Base-by-base conservation (phyloP, 2,113 vertebrate genomes). In the Fregetta grallaria region DNA sequence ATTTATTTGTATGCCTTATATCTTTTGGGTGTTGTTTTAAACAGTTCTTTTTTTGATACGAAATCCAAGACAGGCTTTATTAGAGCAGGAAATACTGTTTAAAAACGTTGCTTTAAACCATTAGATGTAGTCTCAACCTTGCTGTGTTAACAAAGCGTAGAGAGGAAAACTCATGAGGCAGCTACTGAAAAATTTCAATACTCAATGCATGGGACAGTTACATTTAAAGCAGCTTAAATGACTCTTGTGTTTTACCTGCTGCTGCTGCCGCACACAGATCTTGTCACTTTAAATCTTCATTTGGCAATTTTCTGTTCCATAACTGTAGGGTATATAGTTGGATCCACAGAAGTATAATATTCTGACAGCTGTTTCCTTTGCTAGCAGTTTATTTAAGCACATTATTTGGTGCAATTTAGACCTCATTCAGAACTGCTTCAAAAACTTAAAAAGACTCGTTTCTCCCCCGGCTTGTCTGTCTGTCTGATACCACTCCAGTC, bases 361-460 rank as follows among this genome's bases (percentile, higher is more conserved):
- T 88, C 90, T 55, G 91, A 86, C 86, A 97, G 97, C 94, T 97
- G 91, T 96, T 98, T 97, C 95, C 96, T 97, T 95, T 95, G 82
- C 93, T 96, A 89, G 91, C 94, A 95, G 84, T 94, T 95, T 97
- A 96, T 97, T 95, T 97, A 97, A 97, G 96, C 82, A 96, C 95
- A 96, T 92, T 96, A 94, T 92, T 91, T 95, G 95, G 80, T 97
- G 95, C 86, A 97, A 94, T 89, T 96, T 95, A 97, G 90, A 93
- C 59, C 83, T 92, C 56, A 75, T 86, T 97, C 94, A 97, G 88
- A 96, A 73, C 66, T 82, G 88, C 77, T 97, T 97, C 93, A 94
- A 95, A 97, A 97, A 96, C 78, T 92, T 95, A 84, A 96, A 97
- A 96, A 63, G 76, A 70, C 72, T 74, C 52, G 73, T 96, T 93